Percentiles rank a stretch among this genome's conserved stretches.
phyloP scores from a whole-genome alignment of 1,140 invertebrate species.

The Lerema accius region DNA sequence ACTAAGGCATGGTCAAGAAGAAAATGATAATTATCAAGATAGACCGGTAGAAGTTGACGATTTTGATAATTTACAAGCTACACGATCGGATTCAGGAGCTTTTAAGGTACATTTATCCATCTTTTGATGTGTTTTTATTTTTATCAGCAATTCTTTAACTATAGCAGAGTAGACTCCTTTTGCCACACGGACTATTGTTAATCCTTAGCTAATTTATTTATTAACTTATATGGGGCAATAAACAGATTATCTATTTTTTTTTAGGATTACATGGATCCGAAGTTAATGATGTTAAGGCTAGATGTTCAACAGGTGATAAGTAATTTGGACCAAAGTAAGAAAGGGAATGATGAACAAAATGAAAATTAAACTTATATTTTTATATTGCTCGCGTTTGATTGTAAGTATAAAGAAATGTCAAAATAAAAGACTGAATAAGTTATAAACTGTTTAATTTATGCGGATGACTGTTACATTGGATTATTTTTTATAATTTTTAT shows the following conservation, averaged over 20 bases:
- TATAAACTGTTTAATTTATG: constrained; percentile 58
- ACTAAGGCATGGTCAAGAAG: constrained; percentile 39
- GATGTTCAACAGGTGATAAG: constrained; percentile 73
- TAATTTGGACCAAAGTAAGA: constrained; percentile 63
- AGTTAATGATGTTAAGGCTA: constrained; percentile 75
- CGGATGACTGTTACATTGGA: constrained; percentile 56
- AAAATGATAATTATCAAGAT: constrained; percentile 7
- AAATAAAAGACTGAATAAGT: constrained; percentile 69
- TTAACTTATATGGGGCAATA: no score
- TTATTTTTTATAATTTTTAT: constrained; percentile 44
- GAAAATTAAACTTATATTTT: constrained; percentile 37
- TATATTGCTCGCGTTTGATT: no score
- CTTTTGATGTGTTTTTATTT: no score
- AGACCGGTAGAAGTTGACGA: constrained; percentile 11
- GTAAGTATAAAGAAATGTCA: constrained; percentile 13
- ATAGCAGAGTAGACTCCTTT: no score
- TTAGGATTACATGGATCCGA: constrained; percentile 76
- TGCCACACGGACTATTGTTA: no score
- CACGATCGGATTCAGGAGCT: constrained; percentile 41
- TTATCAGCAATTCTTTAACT: no score
- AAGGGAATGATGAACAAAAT: constrained; percentile 35
- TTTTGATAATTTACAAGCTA: constrained; percentile 32
- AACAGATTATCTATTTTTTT: no score
- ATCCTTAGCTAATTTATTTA: no score
- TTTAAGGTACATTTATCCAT: no score